Percentiles rank a stretch among this genome's conserved stretches.
Evolutionary conservation across 2,113 vertebrate genomes (phyloP).

Genomic region (Bagarius yarrelli): DNA sequence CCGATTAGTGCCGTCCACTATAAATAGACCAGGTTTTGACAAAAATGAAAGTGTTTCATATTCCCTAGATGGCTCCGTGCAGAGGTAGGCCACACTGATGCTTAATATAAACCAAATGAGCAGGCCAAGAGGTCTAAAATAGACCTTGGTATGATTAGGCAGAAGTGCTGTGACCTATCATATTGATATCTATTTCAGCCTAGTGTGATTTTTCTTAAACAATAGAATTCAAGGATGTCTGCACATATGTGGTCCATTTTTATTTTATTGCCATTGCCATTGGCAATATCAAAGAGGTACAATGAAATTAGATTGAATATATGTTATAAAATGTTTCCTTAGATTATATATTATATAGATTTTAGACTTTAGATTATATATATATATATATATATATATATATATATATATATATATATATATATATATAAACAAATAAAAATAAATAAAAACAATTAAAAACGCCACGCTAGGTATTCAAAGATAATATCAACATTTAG

Average conservation of each 20-base stretch:
- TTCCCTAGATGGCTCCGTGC: slow-evolving; percentile 40
- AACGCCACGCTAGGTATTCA: too few species aligned
- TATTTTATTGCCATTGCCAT: neutral
- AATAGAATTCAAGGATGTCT: neutral
- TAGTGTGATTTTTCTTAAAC: neutral
- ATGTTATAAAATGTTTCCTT: too few species aligned
- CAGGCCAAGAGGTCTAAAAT: slow-evolving; percentile 40
- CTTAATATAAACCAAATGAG: slow-evolving; percentile 53
- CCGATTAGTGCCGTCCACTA: slow-evolving; percentile 47
- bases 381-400: too few species aligned
- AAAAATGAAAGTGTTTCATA: slow-evolving; percentile 53
- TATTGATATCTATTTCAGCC: slow-evolving; percentile 25
- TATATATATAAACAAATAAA: too few species aligned
- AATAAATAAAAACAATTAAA: too few species aligned
- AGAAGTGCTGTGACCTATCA: slow-evolving; percentile 27
- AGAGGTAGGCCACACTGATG: slow-evolving; percentile 28
- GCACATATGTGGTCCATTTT: neutral
- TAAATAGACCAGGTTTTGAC: slow-evolving; percentile 56
- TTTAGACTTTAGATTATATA: too few species aligned
- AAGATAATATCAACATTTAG: neutral
- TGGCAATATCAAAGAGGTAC: neutral
- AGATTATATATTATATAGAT: too few species aligned
- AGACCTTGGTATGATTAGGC: slow-evolving; percentile 33
- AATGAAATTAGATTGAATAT: too few species aligned
- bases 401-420: too few species aligned